Evolutionary conservation across 1,140 invertebrate species (phyloP).

Genomic region (Spodoptera litura): DNA sequence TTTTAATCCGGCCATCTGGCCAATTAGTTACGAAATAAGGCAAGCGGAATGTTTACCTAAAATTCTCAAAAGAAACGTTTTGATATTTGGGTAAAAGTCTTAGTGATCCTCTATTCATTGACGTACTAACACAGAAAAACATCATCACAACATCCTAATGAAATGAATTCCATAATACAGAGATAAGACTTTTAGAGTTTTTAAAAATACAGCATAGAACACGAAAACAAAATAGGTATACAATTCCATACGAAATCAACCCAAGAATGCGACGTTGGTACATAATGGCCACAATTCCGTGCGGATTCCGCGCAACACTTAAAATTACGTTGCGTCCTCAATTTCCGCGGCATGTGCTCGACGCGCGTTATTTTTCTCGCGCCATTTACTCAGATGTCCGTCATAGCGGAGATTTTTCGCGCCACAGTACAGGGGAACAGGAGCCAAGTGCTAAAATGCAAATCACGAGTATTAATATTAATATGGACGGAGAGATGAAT

Average conservation of each 20-base stretch:
- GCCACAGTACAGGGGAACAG: slow-evolving; percentile 59
- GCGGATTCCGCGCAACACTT: slow-evolving; percentile 49
- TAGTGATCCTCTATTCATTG: too few relatives aligned
- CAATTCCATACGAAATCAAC: slow-evolving; percentile 43
- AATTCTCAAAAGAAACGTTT: too few relatives aligned
- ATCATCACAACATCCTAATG: too few relatives aligned
- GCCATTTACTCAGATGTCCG: slow-evolving; percentile 80
- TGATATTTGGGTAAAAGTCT: too few relatives aligned
- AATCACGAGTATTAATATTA: slow-evolving; percentile 76
- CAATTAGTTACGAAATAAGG: slow-evolving; percentile 29
- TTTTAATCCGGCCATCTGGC: slow-evolving; percentile 19
- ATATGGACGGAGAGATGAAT: slow-evolving; percentile 52
- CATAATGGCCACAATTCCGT: background rate
- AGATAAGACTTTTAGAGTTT: too few relatives aligned
- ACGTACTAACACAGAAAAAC: too few relatives aligned
- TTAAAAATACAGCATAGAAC: too few relatives aligned
- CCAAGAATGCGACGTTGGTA: slow-evolving; percentile 42
- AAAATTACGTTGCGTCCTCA: slow-evolving; percentile 55
- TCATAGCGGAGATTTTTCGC: slow-evolving; percentile 76
- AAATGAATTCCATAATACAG: too few relatives aligned
- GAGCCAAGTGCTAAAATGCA: slow-evolving; percentile 75
- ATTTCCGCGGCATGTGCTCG: slow-evolving; percentile 64
- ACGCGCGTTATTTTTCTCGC: slow-evolving; percentile 75
- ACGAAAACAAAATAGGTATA: background rate
- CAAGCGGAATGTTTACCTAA: too few relatives aligned